Base-by-base conservation (phyloP, 2,888 invertebrate genomes). In the Microctonus hyperodae region DNA sequence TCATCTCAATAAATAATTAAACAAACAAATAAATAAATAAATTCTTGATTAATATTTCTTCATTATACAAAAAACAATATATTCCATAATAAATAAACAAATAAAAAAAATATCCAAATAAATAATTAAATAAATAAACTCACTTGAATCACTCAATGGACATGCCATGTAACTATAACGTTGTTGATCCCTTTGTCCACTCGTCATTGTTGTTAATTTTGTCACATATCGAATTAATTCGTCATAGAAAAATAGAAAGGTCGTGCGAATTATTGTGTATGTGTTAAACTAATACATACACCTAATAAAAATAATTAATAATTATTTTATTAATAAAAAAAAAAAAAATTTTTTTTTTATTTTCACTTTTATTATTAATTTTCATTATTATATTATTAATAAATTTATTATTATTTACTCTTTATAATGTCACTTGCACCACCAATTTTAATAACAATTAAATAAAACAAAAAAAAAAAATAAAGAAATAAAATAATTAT, bases 81-180 rank as follows among this genome's bases (percentile, higher is more conserved):
- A n/a, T n/a, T n/a, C n/a, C n/a, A n/a, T n/a, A n/a, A n/a, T n/a
- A n/a, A n/a, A n/a, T n/a, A n/a, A n/a, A n/a, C n/a, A n/a, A n/a
- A n/a, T n/a, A n/a, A n/a, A n/a, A n/a, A n/a, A n/a, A n/a, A n/a
- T n/a, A n/a, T n/a, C n/a, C n/a, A n/a, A n/a, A n/a, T n/a, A n/a
- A n/a, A n/a, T n/a, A n/a, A n/a, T 3, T 11, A n/a, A 16, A 40
- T 50, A 50, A 20, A 20, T 9, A 44, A 20, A 23, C 37, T 23
- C 23, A 40, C 58, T 23, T 33, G 23, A 33, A 22, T 73, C 76
- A 74, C 81, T 76, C 2, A 81, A 65, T 20, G 83, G 83, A 63
- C 83, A 83, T 3, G 83, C 82, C 76, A 79, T 78, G 67, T 83
- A 83, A 23, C 75, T 75, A 69, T 81, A 83, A 28, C 25, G 11